Evolutionary conservation across 2,888 invertebrate species (phyloP).

Genomic region (Orthosia cruda): DNA sequence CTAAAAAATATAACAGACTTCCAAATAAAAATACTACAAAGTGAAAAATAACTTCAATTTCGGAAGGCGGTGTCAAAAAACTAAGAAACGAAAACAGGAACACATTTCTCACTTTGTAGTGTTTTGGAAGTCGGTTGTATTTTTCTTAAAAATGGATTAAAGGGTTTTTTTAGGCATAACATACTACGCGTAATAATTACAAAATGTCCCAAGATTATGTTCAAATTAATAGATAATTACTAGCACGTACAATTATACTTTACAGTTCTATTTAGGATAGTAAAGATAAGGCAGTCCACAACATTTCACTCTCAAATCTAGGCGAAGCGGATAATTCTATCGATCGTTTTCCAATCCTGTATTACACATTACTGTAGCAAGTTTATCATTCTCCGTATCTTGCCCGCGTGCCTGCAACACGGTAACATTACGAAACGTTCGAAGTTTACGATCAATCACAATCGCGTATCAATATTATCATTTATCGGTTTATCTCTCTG

Average conservation of each 20-base stretch:
- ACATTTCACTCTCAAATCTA: not conserved
- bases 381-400: not conserved
- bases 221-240: not conserved
- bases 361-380: slow-evolving; percentile 6
- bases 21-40: no score
- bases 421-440: slow-evolving; percentile 35
- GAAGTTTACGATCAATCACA: slow-evolving; percentile 47
- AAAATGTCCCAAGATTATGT: not conserved
- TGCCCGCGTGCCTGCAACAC: slow-evolving; percentile 19
- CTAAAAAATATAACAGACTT: no score
- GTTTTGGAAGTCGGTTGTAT: no score
- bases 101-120: no score
- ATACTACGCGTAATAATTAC: slow-evolving; percentile 5
- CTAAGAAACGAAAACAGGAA: no score
- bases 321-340: not conserved
- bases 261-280: no score
- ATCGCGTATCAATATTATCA: slow-evolving; percentile 30
- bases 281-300: not conserved
- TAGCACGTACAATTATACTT: no score
- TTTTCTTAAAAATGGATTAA: no score
- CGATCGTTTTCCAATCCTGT: not conserved
- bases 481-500: slow-evolving; percentile 41
- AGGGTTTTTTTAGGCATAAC: not conserved
- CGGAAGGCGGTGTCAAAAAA: no score
- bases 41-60: no score